Conservation (phyloP, 2,113 vertebrate species). For the Isurus oxyrinchus region DNA sequence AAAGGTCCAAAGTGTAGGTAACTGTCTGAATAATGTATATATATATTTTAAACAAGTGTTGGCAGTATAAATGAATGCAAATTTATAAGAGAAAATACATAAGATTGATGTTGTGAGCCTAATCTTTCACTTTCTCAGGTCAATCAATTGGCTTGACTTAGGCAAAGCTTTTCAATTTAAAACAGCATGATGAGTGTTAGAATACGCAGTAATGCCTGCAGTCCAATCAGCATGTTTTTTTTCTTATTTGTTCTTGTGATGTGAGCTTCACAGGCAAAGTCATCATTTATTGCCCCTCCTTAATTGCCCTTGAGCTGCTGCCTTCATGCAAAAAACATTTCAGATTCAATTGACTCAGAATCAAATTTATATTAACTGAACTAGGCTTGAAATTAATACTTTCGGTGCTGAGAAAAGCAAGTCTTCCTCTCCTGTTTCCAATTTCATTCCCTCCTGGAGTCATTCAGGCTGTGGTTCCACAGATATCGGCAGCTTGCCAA, state of each 20-base stretch:
- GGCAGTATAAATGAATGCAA: not conserved
- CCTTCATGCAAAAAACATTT: not conserved
- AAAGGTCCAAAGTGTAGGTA: not conserved
- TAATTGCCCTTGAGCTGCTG: not conserved
- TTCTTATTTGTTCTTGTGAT: not conserved
- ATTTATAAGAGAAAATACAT: no score
- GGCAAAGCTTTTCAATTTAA: slow-evolving; percentile 13
- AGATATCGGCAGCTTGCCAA: not conserved
- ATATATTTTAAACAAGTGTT: not conserved
- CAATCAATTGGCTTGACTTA: not conserved
- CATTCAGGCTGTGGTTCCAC: not conserved
- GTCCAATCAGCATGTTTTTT: not conserved
- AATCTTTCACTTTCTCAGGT: not conserved
- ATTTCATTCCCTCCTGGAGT: not conserved
- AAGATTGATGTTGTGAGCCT: not conserved
- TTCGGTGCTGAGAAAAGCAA: not conserved
- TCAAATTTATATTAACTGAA: not conserved
- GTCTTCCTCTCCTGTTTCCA: not conserved
- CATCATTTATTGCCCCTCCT: not conserved
- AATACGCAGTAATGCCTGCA: not conserved
- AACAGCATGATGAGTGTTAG: not conserved
- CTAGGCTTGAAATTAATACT: not conserved
- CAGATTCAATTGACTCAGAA: not conserved
- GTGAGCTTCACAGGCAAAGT: not conserved
- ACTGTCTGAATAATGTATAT: not conserved